Evolutionary conservation across 2,797 vertebrate species (phyloP).

Genomic region (Phaenicophaeus curvirostris): DNA sequence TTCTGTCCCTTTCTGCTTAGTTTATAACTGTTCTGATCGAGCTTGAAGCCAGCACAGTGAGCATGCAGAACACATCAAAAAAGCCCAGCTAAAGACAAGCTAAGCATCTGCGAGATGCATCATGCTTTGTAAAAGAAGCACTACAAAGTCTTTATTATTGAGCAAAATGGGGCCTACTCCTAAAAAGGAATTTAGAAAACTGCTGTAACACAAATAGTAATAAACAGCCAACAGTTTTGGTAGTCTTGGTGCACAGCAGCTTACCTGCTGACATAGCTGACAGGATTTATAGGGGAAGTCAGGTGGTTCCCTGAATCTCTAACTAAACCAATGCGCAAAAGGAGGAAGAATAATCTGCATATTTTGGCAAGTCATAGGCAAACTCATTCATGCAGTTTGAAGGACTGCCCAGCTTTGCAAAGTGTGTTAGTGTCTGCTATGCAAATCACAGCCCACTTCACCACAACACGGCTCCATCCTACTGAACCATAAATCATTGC

Average conservation of each 20-base stretch:
- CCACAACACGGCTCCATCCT: fast-evolving
- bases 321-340: not conserved
- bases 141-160: not conserved
- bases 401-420: not conserved
- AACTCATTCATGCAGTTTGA: not conserved
- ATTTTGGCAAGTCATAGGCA: not conserved
- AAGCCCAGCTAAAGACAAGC: not conserved
- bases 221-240: not conserved
- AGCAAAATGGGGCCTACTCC: not conserved
- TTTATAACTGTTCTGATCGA: not conserved
- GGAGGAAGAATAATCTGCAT: not conserved
- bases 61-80: not conserved
- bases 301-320: not conserved
- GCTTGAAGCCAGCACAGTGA: not conserved
- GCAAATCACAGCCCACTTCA: not conserved
- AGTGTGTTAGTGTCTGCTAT: not conserved
- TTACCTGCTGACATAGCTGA: not conserved
- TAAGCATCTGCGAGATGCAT: not conserved
- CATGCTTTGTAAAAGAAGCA: not conserved
- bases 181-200: not conserved
- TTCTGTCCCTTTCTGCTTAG: conserved; percentile 7
- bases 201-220: not conserved
- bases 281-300: not conserved
- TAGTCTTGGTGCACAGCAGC: not conserved
- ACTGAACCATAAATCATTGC: not conserved